A percentile compares a stretch with the other conserved stretches of the same genome.
These are phyloP conservation scores for Cherax destructor DNA, from an alignment of 1,140 invertebrate genomes.

Conservation along the genomic window DNA sequence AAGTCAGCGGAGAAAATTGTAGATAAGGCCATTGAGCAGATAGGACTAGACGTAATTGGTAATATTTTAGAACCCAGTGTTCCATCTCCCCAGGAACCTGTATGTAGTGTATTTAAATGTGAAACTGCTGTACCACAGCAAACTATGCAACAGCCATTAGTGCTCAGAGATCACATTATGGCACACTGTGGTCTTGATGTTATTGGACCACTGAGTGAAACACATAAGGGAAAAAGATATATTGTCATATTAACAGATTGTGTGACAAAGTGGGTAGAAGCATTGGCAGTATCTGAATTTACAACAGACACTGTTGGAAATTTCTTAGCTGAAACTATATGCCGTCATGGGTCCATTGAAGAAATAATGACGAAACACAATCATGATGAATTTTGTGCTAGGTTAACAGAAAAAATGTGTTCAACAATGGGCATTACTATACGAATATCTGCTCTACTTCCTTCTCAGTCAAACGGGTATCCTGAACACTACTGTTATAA, in stretches of 20 bases:
- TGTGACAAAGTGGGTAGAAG: constrained; percentile 60
- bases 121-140: constrained; percentile 32
- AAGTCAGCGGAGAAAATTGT: constrained; percentile 51
- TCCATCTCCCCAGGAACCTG: constrained; percentile 29
- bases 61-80: constrained; percentile 56
- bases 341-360: constrained; percentile 59
- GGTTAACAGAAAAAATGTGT: constrained; percentile 46
- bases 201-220: constrained; percentile 59
- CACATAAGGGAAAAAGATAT: constrained; percentile 56
- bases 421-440: constrained; percentile 43
- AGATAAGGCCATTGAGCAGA: constrained; percentile 63
- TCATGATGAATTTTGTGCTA: constrained; percentile 47
- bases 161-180: constrained; percentile 50
- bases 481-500: constrained; percentile 61
- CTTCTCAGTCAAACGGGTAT: constrained; percentile 45
- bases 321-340: constrained; percentile 47
- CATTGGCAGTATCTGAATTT: constrained; percentile 27
- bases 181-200: constrained; percentile 58
- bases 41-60: constrained; percentile 59
- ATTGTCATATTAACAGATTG: constrained; percentile 55
- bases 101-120: constrained; percentile 42
- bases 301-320: constrained; percentile 56
- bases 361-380: constrained; percentile 53
- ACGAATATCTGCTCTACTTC: constrained; percentile 36
- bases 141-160: constrained; percentile 32